phyloP scores from a whole-genome alignment of 2,113 vertebrate genomes.

The Phylloscopus trochilus region DNA sequence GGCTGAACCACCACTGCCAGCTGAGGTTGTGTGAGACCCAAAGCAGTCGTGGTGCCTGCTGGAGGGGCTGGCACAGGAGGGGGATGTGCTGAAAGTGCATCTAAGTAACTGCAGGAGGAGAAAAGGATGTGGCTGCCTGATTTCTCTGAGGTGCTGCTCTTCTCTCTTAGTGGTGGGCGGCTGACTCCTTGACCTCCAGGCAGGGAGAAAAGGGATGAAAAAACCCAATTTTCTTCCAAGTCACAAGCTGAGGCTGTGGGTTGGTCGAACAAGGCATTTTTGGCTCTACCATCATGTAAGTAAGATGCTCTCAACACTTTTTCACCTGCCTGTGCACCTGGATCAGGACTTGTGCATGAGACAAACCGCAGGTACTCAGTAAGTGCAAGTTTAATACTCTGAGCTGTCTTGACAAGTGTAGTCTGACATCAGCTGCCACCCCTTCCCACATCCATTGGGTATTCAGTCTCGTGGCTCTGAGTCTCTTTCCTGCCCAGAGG shows the following conservation, averaged over 20 bases:
- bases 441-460: not conserved
- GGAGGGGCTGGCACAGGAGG: not conserved
- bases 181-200: not conserved
- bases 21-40: not conserved
- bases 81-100: not conserved
- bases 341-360: not conserved
- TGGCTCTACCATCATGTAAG: not conserved
- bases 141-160: not conserved
- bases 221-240: not conserved
- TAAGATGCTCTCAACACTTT: not conserved
- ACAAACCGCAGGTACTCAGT: not conserved
- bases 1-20: not conserved
- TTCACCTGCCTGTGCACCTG: accelerated
- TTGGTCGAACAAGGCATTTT: not conserved
- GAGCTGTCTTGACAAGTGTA: not conserved
- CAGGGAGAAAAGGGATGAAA: not conserved
- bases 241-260: not conserved
- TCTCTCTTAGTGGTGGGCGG: not conserved
- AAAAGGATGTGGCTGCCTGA: not conserved
- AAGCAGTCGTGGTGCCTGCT: not conserved
- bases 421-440: not conserved
- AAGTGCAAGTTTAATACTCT: not conserved
- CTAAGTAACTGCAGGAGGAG: not conserved
- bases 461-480: not conserved
- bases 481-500: not conserved